phyloP scores from a whole-genome alignment of 1,140 invertebrate species.

The Aphis gossypii region DNA sequence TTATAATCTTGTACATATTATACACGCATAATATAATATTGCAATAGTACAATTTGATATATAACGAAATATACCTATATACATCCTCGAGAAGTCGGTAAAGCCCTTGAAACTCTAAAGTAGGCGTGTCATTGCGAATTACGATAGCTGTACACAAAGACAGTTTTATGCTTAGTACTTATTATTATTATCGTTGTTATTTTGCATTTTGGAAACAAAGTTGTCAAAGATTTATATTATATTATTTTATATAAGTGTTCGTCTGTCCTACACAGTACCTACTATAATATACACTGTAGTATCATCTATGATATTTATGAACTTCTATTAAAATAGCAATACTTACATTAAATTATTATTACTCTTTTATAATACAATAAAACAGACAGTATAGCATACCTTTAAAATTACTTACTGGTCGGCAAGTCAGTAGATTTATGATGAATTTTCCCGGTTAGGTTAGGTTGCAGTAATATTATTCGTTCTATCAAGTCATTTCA shows the following conservation, averaged over 20 bases:
- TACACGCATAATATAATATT: background rate
- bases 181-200: conserved; percentile 1
- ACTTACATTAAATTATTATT: conserved; percentile 6
- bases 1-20: background rate
- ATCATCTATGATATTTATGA: background rate
- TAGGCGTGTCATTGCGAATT: conserved; percentile 5
- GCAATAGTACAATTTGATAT: background rate
- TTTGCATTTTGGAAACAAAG: background rate
- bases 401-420: background rate
- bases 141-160: background rate
- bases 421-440: background rate
- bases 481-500: background rate
- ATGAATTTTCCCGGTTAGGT: too few relatives aligned
- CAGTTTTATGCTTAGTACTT: background rate
- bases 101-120: background rate
- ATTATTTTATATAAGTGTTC: background rate
- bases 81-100: background rate
- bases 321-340: background rate
- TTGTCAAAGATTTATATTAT: background rate
- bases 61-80: background rate
- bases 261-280: background rate
- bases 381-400: background rate
- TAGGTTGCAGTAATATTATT: too few relatives aligned
- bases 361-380: background rate
- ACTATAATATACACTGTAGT: background rate